Evolutionary conservation across 2,888 invertebrate genomes (phyloP), one percentile per base, ranked within the genome.

Genomic region (Epistrophella euchroma): DNA sequence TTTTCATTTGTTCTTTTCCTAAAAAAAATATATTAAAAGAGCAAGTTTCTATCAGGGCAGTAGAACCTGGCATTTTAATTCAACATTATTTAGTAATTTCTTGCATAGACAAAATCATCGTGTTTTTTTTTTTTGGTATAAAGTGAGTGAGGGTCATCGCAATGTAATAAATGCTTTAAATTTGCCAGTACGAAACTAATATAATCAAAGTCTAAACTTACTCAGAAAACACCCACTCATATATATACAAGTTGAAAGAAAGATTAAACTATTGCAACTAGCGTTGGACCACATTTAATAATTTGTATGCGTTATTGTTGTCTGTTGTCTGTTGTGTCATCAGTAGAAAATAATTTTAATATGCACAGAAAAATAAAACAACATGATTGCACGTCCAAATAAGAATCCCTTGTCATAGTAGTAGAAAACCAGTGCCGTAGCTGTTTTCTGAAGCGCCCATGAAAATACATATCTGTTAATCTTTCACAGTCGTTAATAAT

Each of bases 61-160:
- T 17, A 50, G 11, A 25, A 22, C 25, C 11, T 22, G 5, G 19
- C 13, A 4, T 28, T 25, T n/a, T 52, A 9, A 28, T 2, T 9
- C 15, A 52, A 17, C 3, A 28, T n/a, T 52, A 4, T 52, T 52
- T 19, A 9, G 17, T 0, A 35, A 2, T n/a, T 10, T 47, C 17
- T 11, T 4, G 15, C 4, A 10, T 5, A 22, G 5, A 2, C 13
- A 32, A 55, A 28, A 55, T n/a, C n/a, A n/a, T n/a, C n/a, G n/a
- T n/a, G 25, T 28, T 62, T 64, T 13, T 22, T 6, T 45, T 45
- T n/a, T 47, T 78, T 64, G 58, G 58, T 15, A 40, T 15, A 13
- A 22, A n/a, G 22, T 60, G 35, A 76, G 72, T 76, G 76, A 80
- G 76, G 85, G 85, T 73, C 80, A 76, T 47, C 47, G 43, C 10